Evolutionary conservation across 2,888 invertebrate species (phyloP).

Genomic region (Criorhina ranunculi): DNA sequence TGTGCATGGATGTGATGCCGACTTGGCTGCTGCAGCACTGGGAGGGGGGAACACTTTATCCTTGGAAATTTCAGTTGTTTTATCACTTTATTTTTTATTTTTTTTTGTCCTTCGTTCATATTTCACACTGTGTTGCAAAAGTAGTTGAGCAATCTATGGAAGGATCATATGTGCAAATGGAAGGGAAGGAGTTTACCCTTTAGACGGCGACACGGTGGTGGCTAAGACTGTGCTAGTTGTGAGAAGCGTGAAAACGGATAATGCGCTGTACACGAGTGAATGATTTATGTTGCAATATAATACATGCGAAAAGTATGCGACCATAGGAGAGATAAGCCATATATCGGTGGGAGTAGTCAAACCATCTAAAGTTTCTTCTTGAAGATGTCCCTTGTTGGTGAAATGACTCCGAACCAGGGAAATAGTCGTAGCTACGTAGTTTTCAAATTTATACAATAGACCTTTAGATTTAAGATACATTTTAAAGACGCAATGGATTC

Average conservation of each 20-base stretch:
- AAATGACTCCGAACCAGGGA: not conserved
- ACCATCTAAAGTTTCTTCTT: constrained; percentile 46
- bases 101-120: constrained; percentile 51
- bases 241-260: constrained; percentile 53
- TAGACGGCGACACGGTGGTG: constrained; percentile 26
- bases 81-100: constrained; percentile 53
- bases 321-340: constrained; percentile 52
- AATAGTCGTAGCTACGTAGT: not conserved
- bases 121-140: constrained; percentile 60
- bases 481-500: too few relatives aligned
- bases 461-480: not conserved
- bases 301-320: constrained; percentile 58
- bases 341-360: constrained; percentile 56
- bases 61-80: constrained; percentile 71
- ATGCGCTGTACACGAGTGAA: constrained; percentile 64
- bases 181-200: constrained; percentile 19
- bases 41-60: constrained; percentile 66
- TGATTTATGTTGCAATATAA: constrained; percentile 67
- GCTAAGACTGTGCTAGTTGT: constrained; percentile 18
- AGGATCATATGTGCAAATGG: constrained; percentile 57
- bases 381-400: constrained; percentile 13
- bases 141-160: constrained; percentile 58
- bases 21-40: constrained; percentile 27
- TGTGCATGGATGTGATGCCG: constrained; percentile 25
- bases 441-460: not conserved